These are phyloP conservation scores for Brachylomia viminalis DNA, from an alignment of 2,888 invertebrate genomes.

Conservation along the genomic window DNA sequence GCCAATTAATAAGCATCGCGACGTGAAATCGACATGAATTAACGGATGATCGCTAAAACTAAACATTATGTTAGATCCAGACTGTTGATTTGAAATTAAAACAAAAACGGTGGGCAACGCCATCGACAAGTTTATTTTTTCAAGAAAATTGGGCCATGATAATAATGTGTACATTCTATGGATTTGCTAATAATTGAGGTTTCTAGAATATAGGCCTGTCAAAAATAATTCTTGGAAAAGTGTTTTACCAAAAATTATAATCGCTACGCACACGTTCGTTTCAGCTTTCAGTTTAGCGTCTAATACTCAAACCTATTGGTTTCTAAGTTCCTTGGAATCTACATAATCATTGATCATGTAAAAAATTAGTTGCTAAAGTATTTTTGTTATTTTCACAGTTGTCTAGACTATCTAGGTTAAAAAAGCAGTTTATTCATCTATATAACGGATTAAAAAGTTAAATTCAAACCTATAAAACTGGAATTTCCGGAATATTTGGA, in stretches of 20 bases:
- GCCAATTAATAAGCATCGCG: constrained; percentile 51
- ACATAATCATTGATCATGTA: background rate
- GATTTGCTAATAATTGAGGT: no score
- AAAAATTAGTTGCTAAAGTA: background rate
- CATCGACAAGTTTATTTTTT: background rate
- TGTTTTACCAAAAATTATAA: constrained; percentile 12
- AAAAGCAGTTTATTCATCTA: background rate
- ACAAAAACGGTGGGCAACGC: background rate
- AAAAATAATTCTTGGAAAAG: background rate
- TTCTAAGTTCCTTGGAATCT: background rate
- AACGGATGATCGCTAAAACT: constrained; percentile 65
- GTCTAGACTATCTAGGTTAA: background rate
- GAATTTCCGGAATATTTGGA: constrained; percentile 73
- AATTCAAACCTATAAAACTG: constrained; percentile 52
- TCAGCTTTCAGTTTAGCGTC: background rate
- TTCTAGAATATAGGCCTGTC: background rate
- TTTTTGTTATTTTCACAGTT: background rate
- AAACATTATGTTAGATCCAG: constrained; percentile 24
- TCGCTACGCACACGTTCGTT: background rate
- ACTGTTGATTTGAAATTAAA: constrained; percentile 29
- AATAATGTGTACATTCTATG: no score
- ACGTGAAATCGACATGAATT: constrained; percentile 64
- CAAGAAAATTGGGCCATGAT: background rate
- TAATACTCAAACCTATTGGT: no score
- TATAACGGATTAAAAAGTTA: constrained; percentile 23